Conservation (phyloP, 2,113 vertebrate species). For the Larimichthys polyactis region DNA sequence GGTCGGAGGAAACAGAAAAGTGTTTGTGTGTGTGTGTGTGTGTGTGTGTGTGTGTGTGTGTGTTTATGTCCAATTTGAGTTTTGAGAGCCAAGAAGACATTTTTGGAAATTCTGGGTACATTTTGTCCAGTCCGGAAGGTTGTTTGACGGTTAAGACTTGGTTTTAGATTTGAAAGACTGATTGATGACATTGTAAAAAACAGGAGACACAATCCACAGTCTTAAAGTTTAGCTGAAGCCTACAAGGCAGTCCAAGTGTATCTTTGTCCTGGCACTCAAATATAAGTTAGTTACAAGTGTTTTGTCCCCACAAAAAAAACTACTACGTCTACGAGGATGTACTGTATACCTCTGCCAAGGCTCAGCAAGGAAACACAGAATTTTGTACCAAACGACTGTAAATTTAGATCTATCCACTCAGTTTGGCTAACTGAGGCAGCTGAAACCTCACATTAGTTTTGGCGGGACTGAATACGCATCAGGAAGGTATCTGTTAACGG, state of each 20-base stretch:
- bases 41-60: neutral
- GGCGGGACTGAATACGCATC: neutral
- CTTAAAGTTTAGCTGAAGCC: neutral
- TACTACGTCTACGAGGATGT: neutral
- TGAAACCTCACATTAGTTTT: neutral
- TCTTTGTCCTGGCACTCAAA: neutral
- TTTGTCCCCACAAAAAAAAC: neutral
- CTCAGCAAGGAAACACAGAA: neutral
- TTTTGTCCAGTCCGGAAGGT: neutral
- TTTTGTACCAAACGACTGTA: neutral
- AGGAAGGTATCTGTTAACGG: neutral
- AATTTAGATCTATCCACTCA: neutral
- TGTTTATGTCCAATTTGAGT: neutral
- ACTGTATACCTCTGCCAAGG: neutral
- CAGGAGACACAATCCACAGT: too few species aligned
- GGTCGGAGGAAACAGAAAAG: neutral
- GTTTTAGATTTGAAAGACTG: neutral
- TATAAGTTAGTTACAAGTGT: neutral
- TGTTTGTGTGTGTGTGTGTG: neutral
- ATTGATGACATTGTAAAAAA: too few species aligned
- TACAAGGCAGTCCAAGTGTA: neutral
- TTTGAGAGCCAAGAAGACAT: neutral
- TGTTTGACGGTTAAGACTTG: constrained; percentile 2
- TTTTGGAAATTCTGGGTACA: neutral
- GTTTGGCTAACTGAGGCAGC: neutral